Conservation (phyloP, 2,888 invertebrate genomes). For the Gibbula magus region DNA sequence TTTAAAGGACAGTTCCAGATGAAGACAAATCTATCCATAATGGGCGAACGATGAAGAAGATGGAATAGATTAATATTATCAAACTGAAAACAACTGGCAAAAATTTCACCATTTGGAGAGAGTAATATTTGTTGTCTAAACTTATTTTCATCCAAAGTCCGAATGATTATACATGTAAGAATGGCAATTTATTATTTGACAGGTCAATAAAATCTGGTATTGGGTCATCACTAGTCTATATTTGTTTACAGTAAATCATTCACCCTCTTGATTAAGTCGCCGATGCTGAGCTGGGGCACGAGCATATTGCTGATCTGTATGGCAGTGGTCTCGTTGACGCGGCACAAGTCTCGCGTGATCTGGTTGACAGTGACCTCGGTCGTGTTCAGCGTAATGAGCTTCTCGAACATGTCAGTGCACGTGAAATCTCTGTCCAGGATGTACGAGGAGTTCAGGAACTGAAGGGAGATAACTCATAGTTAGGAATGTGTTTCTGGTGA, state of each 20-base stretch:
- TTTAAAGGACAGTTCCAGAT: too few species aligned
- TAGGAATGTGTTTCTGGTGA: not conserved
- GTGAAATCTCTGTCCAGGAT: constrained; percentile 30
- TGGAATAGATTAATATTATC: too few species aligned
- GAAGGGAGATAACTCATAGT: not conserved
- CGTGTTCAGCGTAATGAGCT: constrained; percentile 38
- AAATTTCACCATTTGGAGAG: too few species aligned
- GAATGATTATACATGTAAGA: not conserved
- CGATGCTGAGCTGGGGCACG: constrained; percentile 56
- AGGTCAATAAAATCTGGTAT: too few species aligned
- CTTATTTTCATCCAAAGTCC: not conserved
- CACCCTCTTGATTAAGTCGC: constrained; percentile 63
- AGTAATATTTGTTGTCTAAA: too few species aligned
- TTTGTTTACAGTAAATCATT: not conserved
- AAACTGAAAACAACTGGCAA: too few species aligned
- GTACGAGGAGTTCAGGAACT: constrained; percentile 38
- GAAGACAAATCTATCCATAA: too few species aligned
- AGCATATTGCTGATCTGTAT: constrained; percentile 48
- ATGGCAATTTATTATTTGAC: too few species aligned
- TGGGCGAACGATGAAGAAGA: too few species aligned
- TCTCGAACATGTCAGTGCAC: constrained; percentile 36
- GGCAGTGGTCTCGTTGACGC: constrained; percentile 42
- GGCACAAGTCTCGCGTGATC: constrained; percentile 60
- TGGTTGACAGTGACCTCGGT: constrained; percentile 35
- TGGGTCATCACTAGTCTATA: not conserved